These are phyloP conservation scores for Troides aeacus DNA, from an alignment of 2,888 invertebrate species.

Conservation along the genomic window DNA sequence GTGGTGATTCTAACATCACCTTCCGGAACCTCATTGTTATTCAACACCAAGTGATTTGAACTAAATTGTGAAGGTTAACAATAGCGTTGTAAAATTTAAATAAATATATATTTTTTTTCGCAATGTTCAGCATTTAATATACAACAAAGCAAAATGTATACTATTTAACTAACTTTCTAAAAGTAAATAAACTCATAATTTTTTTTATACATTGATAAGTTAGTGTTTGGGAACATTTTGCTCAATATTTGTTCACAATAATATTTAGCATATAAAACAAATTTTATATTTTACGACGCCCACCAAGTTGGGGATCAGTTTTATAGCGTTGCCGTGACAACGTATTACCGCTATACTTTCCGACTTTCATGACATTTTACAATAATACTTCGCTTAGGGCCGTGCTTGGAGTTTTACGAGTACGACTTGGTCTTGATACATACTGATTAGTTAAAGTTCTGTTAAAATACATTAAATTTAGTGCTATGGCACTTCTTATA, in stretches of 20 bases:
- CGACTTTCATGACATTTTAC: slow-evolving; percentile 23
- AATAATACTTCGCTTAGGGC: slow-evolving; percentile 10
- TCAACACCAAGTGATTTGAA: too few species aligned
- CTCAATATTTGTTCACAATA: slow-evolving; percentile 6
- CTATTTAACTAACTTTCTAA: too few species aligned
- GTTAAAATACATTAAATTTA: neutral
- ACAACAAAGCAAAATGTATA: too few species aligned
- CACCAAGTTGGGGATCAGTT: slow-evolving; percentile 18
- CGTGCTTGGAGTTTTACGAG: slow-evolving; percentile 15
- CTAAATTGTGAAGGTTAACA: too few species aligned
- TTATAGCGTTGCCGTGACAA: slow-evolving; percentile 35
- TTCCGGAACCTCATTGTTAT: too few species aligned
- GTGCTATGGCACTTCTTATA: too few species aligned
- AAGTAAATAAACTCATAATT: too few species aligned
- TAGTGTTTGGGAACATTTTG: neutral
- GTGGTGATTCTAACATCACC: too few species aligned
- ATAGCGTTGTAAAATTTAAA: too few species aligned
- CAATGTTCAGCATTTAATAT: too few species aligned
- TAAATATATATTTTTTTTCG: too few species aligned
- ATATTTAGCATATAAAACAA: slow-evolving; percentile 15
- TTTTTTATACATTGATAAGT: too few species aligned
- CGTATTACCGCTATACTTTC: slow-evolving; percentile 29
- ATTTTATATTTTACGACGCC: slow-evolving; percentile 18
- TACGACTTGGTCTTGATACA: neutral
- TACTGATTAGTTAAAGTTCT: slow-evolving; percentile 8